These are phyloP conservation scores for Darevskia nairensis DNA, from an alignment of 2,797 vertebrate genomes.

Conservation along the genomic window DNA sequence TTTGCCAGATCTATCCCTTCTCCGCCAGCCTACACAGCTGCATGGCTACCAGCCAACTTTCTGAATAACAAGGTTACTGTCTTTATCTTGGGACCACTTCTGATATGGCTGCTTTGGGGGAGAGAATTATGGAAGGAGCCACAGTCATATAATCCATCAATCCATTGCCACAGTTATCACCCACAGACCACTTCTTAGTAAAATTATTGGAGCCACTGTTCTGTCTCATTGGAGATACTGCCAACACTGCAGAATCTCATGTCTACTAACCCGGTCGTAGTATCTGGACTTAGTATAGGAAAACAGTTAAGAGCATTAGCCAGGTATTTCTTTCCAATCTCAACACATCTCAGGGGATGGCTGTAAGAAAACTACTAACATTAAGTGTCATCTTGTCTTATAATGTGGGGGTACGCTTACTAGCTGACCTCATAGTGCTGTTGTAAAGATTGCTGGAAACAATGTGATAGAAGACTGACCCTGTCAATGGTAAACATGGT, in stretches of 20 bases:
- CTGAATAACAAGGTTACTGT: neutral
- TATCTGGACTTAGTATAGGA: neutral
- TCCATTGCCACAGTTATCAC: too few species aligned
- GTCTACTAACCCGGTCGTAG: too few species aligned
- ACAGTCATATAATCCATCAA: too few species aligned
- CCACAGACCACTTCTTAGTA: too few species aligned
- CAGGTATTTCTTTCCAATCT: neutral
- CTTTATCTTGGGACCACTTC: neutral
- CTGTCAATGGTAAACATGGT: too few species aligned
- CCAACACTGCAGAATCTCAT: neutral
- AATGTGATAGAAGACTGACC: too few species aligned
- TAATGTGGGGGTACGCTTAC: neutral
- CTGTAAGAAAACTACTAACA: too few species aligned
- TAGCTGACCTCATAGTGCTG: too few species aligned
- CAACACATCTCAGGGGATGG: neutral
- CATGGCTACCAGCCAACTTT: neutral
- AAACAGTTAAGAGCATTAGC: neutral
- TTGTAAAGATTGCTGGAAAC: too few species aligned
- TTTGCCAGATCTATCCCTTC: too few species aligned
- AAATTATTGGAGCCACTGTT: neutral
- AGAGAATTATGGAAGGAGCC: neutral
- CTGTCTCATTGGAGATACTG: neutral
- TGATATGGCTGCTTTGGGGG: neutral
- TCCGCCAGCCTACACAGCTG: too few species aligned
- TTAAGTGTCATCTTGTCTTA: neutral